Conservation (phyloP, 2,113 vertebrate species). For the Phodopus roborovskii region DNA sequence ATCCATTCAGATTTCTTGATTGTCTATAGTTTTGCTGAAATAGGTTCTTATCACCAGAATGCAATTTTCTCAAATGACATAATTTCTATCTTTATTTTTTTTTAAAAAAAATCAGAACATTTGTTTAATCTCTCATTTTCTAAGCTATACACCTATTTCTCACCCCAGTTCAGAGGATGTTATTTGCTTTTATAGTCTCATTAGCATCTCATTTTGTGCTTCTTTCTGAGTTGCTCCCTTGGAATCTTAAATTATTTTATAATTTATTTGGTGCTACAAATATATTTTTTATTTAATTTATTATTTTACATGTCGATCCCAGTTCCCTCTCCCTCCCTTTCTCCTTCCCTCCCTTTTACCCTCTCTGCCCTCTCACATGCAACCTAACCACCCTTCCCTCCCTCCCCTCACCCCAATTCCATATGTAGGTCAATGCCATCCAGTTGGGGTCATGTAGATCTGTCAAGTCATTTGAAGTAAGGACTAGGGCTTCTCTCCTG, state of each 20-base stretch:
- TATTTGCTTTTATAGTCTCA: neutral
- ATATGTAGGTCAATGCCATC: no score
- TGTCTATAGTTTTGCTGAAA: constrained; percentile 4
- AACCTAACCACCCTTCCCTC: no score
- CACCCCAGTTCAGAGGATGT: neutral
- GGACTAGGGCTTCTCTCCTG: no score
- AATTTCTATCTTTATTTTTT: constrained; percentile 25
- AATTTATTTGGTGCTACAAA: neutral
- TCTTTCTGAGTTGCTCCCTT: neutral
- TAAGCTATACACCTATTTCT: neutral
- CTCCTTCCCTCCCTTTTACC: no score
- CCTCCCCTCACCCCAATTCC: no score
- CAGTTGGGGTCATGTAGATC: no score
- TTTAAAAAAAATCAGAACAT: constrained; percentile 9
- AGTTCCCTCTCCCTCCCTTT: no score
- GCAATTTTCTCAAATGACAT: constrained; percentile 47
- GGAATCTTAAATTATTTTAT: constrained; percentile 42
- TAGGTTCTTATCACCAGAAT: constrained; percentile 11
- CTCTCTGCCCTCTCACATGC: no score
- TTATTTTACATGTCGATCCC: no score
- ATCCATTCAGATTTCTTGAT: neutral
- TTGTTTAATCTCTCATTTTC: constrained; percentile 28
- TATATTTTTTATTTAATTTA: no score
- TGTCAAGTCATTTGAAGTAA: no score
- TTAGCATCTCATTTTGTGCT: neutral